Conservation (phyloP, 2,888 invertebrate species). For the Eilema depressum region DNA sequence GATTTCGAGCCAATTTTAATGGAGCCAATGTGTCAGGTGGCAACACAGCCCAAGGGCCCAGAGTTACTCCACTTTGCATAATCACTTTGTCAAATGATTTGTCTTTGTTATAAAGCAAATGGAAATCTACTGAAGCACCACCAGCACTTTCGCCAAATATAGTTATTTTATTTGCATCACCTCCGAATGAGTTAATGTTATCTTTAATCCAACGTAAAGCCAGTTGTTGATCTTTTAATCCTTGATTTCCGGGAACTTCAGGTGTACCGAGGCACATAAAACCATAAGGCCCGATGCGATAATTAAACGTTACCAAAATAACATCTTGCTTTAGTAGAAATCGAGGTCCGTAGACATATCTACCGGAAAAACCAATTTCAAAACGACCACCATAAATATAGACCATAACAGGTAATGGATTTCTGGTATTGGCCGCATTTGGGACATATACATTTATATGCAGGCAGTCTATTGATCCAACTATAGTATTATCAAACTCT, state of each 20-base stretch:
- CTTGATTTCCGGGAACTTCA: slow-evolving; percentile 70
- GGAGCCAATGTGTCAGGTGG: slow-evolving; percentile 54
- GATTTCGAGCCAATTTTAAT: slow-evolving; percentile 55
- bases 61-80: slow-evolving; percentile 64
- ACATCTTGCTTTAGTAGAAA: slow-evolving; percentile 65
- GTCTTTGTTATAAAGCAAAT: slow-evolving; percentile 58
- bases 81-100: slow-evolving; percentile 65
- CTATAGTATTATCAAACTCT: slow-evolving; percentile 50
- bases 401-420: slow-evolving; percentile 64
- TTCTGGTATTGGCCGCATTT: slow-evolving; percentile 54
- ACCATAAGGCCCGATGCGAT: slow-evolving; percentile 70
- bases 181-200: slow-evolving; percentile 70
- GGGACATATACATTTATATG: slow-evolving; percentile 69
- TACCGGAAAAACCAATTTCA: slow-evolving; percentile 55
- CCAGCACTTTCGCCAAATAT: slow-evolving; percentile 72
- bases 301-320: slow-evolving; percentile 69
- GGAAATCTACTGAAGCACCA: slow-evolving; percentile 60
- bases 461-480: slow-evolving; percentile 65
- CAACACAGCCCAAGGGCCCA: slow-evolving; percentile 44
- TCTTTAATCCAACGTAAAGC: slow-evolving; percentile 70
- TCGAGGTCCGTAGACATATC: slow-evolving; percentile 58
- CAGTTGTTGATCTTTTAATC: slow-evolving; percentile 67
- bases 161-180: slow-evolving; percentile 65
- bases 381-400: slow-evolving; percentile 69
- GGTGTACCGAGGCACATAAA: slow-evolving; percentile 70